Evolutionary conservation across 2,888 invertebrate species (phyloP).

Genomic region (Darwinula stevensoni): DNA sequence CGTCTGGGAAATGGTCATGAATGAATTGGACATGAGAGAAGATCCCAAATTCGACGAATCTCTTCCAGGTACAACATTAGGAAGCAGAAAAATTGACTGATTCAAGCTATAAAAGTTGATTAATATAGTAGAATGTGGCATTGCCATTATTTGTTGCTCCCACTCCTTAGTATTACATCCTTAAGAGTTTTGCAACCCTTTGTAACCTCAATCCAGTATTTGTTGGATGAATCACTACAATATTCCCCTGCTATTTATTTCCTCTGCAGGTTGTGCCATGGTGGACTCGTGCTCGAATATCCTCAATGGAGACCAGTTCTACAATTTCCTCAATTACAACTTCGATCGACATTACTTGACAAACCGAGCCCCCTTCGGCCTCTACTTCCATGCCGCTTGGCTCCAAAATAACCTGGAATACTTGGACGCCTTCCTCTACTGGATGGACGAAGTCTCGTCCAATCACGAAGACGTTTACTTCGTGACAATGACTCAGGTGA

Average conservation of each 20-base stretch:
- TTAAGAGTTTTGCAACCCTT: no score
- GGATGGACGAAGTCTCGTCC: constrained; percentile 61
- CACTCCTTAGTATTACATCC: no score
- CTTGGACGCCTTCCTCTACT: constrained; percentile 66
- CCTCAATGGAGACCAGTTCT: constrained; percentile 67
- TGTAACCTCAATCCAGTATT: no score
- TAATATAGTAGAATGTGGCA: no score
- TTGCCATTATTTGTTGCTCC: no score
- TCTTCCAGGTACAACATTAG: constrained; percentile 36
- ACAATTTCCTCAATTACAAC: constrained; percentile 74
- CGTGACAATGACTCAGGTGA: constrained; percentile 49
- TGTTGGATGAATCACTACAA: no score
- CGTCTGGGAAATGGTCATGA: constrained; percentile 89
- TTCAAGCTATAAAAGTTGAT: no score
- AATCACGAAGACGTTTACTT: constrained; percentile 75
- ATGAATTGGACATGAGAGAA: constrained; percentile 67
- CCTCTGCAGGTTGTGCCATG: constrained; percentile 35
- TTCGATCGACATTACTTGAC: constrained; percentile 72
- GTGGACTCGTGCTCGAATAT: constrained; percentile 83
- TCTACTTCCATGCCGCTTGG: constrained; percentile 84
- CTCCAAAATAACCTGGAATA: constrained; percentile 71
- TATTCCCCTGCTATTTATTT: neutral
- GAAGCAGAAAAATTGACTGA: no score
- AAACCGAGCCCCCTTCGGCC: constrained; percentile 57
- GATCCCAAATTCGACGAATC: constrained; percentile 67